Evolutionary conservation across 2,113 vertebrate genomes (phyloP), one percentile per base, ranked within the genome.

Genomic region (Gymnobelideus leadbeateri): DNA sequence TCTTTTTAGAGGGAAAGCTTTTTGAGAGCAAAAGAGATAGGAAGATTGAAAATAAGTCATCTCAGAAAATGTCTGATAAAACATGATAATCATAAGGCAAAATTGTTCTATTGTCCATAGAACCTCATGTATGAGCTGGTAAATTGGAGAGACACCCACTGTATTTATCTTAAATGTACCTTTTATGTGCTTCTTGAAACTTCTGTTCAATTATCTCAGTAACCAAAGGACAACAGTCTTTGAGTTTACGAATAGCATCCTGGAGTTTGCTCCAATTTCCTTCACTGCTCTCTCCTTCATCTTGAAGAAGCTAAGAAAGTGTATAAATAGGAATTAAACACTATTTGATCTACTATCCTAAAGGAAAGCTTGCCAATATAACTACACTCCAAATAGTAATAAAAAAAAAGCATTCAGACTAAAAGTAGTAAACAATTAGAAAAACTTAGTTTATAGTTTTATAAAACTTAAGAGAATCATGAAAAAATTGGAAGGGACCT

Each of bases 291-390:
- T 99, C 98, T 0, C 97, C 97, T 96, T 99, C 98, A 9, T 99
- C 98, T 14, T 98, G 99, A 95, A 99, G 98, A 95, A 94, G 92
- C 99, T 99, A 97, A n/a, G 61, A 93, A 25, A 97, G 96, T 10
- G 43, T 1, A 96, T 1, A 37, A 84, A 14, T n/a, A 92, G 93
- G 52, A 96, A 52, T 47, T 89, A 43, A 92, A 26, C 93, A 54
- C 0, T 54, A 14, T 25, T 54, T n/a, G 47, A 68, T 43, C 24
- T 12, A 28, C 43, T 16, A 57, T 68, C 28, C 31, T 21, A 53
- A 50, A 84, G 91, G 89, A 50, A 47, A 25, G 28, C 24, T 92
- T 68, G 9, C 51, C 21, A 84, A 52, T n/a, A 46, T 25, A n/a
- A 31, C 14, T 52, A 1, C 24, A 2, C 14, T 43, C 19, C 37